Conservation (phyloP, 2,113 vertebrate species). For the Varanus komodoensis region DNA sequence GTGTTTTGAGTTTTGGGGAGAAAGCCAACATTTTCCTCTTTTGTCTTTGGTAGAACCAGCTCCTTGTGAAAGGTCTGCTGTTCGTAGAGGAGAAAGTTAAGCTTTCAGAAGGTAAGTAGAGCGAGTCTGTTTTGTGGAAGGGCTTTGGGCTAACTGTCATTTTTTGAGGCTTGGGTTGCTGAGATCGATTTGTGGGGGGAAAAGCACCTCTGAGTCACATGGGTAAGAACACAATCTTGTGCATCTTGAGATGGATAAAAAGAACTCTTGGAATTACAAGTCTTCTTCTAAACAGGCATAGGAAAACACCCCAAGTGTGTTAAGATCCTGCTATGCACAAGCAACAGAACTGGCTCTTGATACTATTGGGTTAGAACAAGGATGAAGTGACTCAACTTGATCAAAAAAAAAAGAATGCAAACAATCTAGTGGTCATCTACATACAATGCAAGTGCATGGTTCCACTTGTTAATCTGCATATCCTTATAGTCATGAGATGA, state of each 20-base stretch:
- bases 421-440: background rate
- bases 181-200: slow-evolving; percentile 9
- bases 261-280: no score
- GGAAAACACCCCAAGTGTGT: rapidly evolving
- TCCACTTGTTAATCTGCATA: background rate
- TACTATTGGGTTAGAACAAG: background rate
- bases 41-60: slow-evolving; percentile 89
- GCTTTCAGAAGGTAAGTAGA: slow-evolving; percentile 84
- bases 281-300: no score
- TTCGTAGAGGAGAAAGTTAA: slow-evolving; percentile 90
- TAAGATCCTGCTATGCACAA: background rate
- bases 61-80: slow-evolving; percentile 89
- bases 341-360: background rate
- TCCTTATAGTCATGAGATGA: background rate
- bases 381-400: background rate
- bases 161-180: slow-evolving; percentile 44
- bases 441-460: background rate
- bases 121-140: slow-evolving; percentile 19
- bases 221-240: background rate
- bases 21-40: slow-evolving; percentile 35
- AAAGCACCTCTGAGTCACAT: background rate
- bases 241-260: no score
- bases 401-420: background rate
- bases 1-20: slow-evolving; percentile 22
- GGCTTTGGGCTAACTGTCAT: slow-evolving; percentile 5